These are phyloP conservation scores for Podarcis siculus DNA, from an alignment of 2,797 vertebrate species.

Conservation along the genomic window DNA sequence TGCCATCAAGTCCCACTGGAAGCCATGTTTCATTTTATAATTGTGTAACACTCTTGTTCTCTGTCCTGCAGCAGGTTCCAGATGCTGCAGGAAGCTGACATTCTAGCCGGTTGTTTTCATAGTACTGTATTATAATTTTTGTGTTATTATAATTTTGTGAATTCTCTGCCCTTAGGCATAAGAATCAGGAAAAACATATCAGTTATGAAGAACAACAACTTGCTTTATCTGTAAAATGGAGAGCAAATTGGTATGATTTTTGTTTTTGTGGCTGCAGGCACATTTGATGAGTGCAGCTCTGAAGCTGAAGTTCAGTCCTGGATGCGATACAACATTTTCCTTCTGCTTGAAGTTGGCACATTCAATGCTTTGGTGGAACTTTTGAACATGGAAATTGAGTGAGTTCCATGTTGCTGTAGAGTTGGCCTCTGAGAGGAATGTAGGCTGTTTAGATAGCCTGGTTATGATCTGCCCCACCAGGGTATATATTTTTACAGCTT, in stretches of 20 bases:
- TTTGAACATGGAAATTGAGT: conserved; percentile 99
- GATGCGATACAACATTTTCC: conserved; percentile 96
- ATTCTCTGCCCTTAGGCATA: not conserved
- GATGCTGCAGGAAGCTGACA: not conserved
- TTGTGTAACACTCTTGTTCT: not conserved
- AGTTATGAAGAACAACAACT: not conserved
- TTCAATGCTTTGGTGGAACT: conserved; percentile 96
- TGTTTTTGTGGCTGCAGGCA: conserved; percentile 77
- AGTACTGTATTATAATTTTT: not conserved
- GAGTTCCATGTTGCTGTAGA: conserved; percentile 61
- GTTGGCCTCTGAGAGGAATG: not conserved
- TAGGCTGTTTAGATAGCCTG: not conserved
- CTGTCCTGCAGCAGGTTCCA: not conserved
- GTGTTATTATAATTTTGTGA: not conserved
- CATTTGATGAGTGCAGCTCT: conserved; percentile 90
- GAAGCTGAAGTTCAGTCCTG: conserved; percentile 94
- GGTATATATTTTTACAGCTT: not conserved
- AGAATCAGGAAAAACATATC: not conserved
- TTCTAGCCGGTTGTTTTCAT: not conserved
- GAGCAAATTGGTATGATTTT: rapidly evolving
- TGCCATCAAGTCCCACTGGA: not conserved
- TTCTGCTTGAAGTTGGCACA: conserved; percentile 93
- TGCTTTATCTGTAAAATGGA: rapidly evolving
- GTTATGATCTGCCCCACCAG: not conserved
- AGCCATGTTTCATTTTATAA: not conserved